Base-by-base conservation (phyloP, 2,797 vertebrate species). In the Alauda arvensis region DNA sequence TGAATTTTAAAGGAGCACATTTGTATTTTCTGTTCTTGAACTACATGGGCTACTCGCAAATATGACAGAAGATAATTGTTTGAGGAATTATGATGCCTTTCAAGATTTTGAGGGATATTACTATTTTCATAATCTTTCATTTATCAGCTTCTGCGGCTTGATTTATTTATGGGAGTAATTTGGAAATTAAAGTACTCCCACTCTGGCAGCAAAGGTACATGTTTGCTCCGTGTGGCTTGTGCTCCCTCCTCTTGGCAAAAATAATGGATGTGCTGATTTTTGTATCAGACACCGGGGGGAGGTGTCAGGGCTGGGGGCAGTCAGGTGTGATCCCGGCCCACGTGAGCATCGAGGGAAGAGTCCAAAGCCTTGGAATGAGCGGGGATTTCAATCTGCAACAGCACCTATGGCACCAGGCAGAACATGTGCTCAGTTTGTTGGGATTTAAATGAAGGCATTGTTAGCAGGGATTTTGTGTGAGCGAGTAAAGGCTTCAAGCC, bases 1-100 rank as follows among this genome's bases (percentile, higher is more conserved):
- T 95, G 95, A 95, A 95, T 95, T 95, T 95, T 95, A 94, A 95
- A 95, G 92, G 95, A 91, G 90, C 88, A 77, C 88, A 94, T 95
- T 94, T 94, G 94, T 92, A 91, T 94, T 95, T 95, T 94, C 88
- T 65, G 89, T 90, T 92, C 92, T 76, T n/a, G 85, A 92, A 80
- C 88, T 89, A 77, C 92, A 89, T 1, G 88, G 92, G 91, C 91
- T 93, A 92, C 90, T 93, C 52, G 18, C 93, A 91, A 93, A 95
- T 91, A 90, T 88, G 94, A 93, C 91, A 91, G 88, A 78, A 91
- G 88, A 94, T 92, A 94, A 94, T 93, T 92, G 88, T 94, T 86
- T 89, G 91, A 95, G 92, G 85, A 94, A 94, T 94, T 94, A 95
- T 86, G 92, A 93, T 75, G 88, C 91, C 89, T 93, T 92, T 92